phyloP scores from a whole-genome alignment of 2,113 vertebrate species.

The Potamarius usumacintae region DNA sequence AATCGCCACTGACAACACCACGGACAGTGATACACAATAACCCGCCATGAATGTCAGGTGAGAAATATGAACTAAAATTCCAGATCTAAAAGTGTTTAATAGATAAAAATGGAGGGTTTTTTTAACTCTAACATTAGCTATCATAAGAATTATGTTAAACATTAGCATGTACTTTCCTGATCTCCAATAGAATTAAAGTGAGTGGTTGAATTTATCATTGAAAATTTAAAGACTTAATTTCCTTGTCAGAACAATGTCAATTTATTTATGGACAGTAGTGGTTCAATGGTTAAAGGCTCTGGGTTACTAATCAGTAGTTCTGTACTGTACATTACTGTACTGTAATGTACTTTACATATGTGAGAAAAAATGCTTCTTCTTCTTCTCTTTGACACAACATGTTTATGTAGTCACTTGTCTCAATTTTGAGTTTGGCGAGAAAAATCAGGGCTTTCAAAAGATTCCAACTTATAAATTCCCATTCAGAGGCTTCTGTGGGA shows the following conservation, averaged over 20 bases:
- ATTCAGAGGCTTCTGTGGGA: too few relatives aligned
- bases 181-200: neutral
- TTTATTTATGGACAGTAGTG: neutral
- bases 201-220: neutral
- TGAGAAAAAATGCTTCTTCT: constrained; percentile 51
- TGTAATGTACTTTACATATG: constrained; percentile 79
- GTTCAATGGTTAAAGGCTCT: neutral
- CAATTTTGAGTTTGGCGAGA: neutral
- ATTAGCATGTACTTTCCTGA: neutral
- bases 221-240: neutral
- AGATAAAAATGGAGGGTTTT: neutral
- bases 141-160: neutral
- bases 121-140: neutral
- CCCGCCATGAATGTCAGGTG: constrained; percentile 83
- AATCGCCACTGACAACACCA: constrained; percentile 77
- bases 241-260: neutral
- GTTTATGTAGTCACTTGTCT: neutral
- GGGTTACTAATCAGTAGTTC: neutral
- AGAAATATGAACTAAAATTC: neutral
- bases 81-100: neutral
- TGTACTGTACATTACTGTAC: constrained; percentile 76
- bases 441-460: neutral
- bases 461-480: neutral
- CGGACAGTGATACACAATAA: constrained; percentile 81
- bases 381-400: neutral